A percentile compares a stretch with the other conserved stretches of the same genome.
These are phyloP conservation scores for Silurus meridionalis DNA, from an alignment of 2,113 vertebrate genomes.

Conservation along the genomic window DNA sequence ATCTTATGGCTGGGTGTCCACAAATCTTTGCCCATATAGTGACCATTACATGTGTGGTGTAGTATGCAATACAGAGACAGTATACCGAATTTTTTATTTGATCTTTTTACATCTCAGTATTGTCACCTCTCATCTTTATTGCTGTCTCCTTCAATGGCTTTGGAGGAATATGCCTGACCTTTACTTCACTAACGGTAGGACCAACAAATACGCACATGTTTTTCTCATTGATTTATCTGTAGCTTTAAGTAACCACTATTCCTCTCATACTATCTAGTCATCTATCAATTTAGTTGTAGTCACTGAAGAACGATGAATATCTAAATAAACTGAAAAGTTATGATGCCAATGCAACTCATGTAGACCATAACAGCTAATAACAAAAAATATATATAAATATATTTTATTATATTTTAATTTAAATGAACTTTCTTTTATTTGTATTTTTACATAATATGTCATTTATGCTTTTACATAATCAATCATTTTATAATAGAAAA, in stretches of 20 bases:
- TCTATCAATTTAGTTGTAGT: background rate
- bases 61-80: background rate
- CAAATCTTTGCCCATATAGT: too few species aligned
- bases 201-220: background rate
- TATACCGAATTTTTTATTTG: background rate
- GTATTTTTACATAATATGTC: too few species aligned
- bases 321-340: background rate
- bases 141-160: constrained; percentile 87
- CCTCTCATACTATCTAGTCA: background rate
- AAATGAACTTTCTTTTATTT: background rate
- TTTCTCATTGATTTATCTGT: too few species aligned
- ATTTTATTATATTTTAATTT: background rate
- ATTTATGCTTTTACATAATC: too few species aligned
- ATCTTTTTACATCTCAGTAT: constrained; percentile 64
- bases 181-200: constrained; percentile 86
- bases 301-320: background rate
- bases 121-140: constrained; percentile 83
- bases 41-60: background rate
- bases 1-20: too few species aligned
- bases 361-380: background rate
- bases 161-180: constrained; percentile 88
- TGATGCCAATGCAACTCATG: background rate
- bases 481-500: background rate
- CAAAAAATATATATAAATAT: background rate
- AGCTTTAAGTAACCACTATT: too few species aligned